Evolutionary conservation across 2,888 invertebrate genomes (phyloP), one percentile per base, ranked within the genome.

Genomic region (Andrena trimmerana): DNA sequence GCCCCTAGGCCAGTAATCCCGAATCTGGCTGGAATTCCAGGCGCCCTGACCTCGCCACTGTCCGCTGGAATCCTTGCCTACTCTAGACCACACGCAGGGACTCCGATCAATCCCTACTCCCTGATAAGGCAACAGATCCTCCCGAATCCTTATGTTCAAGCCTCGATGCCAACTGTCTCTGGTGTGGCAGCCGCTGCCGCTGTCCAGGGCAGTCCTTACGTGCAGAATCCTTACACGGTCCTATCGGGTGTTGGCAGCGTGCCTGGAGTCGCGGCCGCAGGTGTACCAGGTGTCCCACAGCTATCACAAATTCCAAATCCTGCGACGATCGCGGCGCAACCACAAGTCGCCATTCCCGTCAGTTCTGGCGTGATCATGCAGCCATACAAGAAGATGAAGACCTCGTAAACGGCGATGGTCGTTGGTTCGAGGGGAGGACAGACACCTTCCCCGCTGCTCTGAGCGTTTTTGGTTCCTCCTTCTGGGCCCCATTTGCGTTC

Each of bases 381-480:
- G 94, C 98, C 98, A 78, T 98, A 97, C 95, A 98, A 98, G 95
- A 98, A 98, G 95, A 97, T 98, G 96, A 98, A 98, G 95, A 98
- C 98, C 91, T 97, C 97, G 93, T 97, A 97, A 95, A 92, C 63
- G 76, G 10, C 6, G 67, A 42, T 57, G 8, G 8, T n/a, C n/a
- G n/a, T n/a, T n/a, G 65, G 33, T 50, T 13, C 24, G 27, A 24
- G 16, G 63, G 50, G 52, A 36, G 16, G n/a, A 7, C 16, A 20
- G 24, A 48, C 72, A 57, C 16, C n/a, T 10, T 48, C 36, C 67
- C 70, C 81, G 60, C n/a, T 48, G 62, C 72, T 50, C 16, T 31
- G 73, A 82, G 60, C 71, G 70, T 78, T 78, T 52, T 84, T 78
- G 80, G 83, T 85, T 81, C 82, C 85, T 78, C 82, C 77, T 82